Evolutionary conservation across 2,113 vertebrate genomes (phyloP).

Genomic region (Hylia prasina): DNA sequence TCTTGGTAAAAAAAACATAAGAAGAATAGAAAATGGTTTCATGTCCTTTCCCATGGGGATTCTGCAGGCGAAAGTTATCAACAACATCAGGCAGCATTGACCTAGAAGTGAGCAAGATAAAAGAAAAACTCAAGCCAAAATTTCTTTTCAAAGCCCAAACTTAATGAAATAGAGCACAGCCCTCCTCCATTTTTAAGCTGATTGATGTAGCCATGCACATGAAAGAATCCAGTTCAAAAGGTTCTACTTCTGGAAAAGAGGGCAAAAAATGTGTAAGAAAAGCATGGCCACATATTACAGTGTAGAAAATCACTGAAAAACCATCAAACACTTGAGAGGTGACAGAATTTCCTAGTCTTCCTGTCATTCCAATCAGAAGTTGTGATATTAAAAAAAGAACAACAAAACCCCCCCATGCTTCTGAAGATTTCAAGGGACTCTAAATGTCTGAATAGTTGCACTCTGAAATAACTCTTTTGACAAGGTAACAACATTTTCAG

Average conservation of each 20-base stretch:
- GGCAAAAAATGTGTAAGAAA: background rate
- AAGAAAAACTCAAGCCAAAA: background rate
- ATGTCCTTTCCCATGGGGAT: conserved; percentile 79
- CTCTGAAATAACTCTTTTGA: background rate
- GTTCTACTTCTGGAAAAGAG: background rate
- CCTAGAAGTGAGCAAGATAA: conserved; percentile 69
- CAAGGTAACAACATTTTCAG: background rate
- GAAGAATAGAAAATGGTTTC: conserved; percentile 98
- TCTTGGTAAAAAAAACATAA: conserved; percentile 93
- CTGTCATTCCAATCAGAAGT: background rate
- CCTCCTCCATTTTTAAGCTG: background rate
- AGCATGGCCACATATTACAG: background rate
- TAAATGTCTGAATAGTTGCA: background rate
- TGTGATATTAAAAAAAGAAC: background rate
- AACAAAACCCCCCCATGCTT: rapidly evolving
- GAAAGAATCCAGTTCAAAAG: background rate
- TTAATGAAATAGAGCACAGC: background rate
- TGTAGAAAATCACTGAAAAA: background rate
- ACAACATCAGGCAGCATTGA: conserved; percentile 97
- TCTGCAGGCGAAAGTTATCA: conserved; percentile 87
- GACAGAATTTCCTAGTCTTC: background rate
- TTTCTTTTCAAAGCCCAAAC: background rate
- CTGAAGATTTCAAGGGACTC: background rate
- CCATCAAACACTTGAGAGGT: background rate
- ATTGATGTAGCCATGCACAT: background rate